Evolutionary conservation across 2,888 invertebrate genomes (phyloP).

Genomic region (Lordiphosa andalusiaca): DNA sequence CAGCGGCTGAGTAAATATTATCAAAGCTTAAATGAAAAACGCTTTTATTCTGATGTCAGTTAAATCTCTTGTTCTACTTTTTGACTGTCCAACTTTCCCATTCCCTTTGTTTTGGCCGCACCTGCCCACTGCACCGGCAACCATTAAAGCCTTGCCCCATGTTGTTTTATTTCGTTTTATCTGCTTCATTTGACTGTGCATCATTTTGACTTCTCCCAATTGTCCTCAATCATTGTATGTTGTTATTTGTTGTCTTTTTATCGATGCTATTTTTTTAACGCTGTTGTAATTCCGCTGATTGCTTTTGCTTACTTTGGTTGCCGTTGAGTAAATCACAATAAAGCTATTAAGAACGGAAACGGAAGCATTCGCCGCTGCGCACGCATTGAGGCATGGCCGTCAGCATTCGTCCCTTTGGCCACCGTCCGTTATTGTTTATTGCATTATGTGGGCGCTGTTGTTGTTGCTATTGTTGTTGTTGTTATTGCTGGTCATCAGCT

Average conservation of each 20-base stretch:
- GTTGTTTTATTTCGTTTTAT: slow-evolving; percentile 21
- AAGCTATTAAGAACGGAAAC: slow-evolving; percentile 77
- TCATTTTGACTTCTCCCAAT: slow-evolving; percentile 41
- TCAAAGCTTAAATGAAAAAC: too few species aligned
- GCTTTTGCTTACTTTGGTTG: slow-evolving; percentile 49
- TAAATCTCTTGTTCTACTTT: too few species aligned
- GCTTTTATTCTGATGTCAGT: too few species aligned
- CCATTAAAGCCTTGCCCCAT: slow-evolving; percentile 18
- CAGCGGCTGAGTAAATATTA: too few species aligned
- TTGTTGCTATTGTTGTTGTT: too few species aligned
- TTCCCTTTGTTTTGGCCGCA: slow-evolving; percentile 11
- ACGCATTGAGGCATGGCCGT: slow-evolving; percentile 75
- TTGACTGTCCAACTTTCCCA: too few species aligned
- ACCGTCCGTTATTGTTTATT: too few species aligned
- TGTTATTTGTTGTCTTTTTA: slow-evolving; percentile 32
- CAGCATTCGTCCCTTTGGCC: slow-evolving; percentile 42
- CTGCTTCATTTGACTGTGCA: slow-evolving; percentile 29
- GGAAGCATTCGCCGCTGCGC: slow-evolving; percentile 77
- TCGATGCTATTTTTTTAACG: slow-evolving; percentile 62
- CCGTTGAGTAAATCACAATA: slow-evolving; percentile 74
- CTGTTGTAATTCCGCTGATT: slow-evolving; percentile 72
- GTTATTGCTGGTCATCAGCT: too few species aligned
- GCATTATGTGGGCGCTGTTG: too few species aligned
- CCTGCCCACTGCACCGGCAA: slow-evolving; percentile 8
- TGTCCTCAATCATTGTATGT: slow-evolving; percentile 56